These are phyloP conservation scores for Morbakka virulenta DNA, from an alignment of 30 jellyfish, hydroid and myxozoan genomes.

Conservation along the genomic window DNA sequence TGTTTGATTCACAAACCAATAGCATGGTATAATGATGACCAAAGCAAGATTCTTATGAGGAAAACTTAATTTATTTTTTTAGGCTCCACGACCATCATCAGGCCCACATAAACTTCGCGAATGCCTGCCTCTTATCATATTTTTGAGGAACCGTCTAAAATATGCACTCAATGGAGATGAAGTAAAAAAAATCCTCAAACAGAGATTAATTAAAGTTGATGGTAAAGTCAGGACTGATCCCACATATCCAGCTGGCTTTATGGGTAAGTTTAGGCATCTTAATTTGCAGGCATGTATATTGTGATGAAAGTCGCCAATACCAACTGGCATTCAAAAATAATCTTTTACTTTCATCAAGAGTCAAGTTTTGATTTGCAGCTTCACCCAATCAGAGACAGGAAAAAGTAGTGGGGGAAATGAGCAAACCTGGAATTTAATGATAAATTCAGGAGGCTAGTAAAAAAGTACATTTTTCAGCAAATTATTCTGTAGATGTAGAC, in stretches of 20 bases:
- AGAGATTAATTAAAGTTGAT: constrained; percentile 87
- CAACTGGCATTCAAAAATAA: not conserved
- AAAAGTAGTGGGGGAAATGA: too few relatives aligned
- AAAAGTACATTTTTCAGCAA: too few relatives aligned
- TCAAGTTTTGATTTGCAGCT: too few relatives aligned
- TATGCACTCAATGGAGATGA: constrained; percentile 90
- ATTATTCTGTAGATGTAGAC: too few relatives aligned
- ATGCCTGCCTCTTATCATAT: constrained; percentile 88
- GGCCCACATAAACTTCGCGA: constrained; percentile 98
- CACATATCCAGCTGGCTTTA: constrained; percentile 94
- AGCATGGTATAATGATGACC: not conserved
- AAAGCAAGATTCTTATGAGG: not conserved
- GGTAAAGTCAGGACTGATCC: constrained; percentile 93
- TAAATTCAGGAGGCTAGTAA: too few relatives aligned
- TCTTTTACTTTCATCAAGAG: not conserved
- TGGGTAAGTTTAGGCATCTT: constrained; percentile 84
- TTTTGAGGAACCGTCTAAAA: constrained; percentile 87
- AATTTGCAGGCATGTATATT: too few relatives aligned
- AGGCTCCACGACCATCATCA: constrained; percentile 99
- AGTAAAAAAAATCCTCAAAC: constrained; percentile 85
- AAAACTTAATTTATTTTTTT: not conserved
- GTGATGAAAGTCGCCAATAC: too few relatives aligned
- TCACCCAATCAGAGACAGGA: too few relatives aligned
- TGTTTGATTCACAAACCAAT: too few relatives aligned
- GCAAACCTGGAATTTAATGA: too few relatives aligned